phyloP scores from a whole-genome alignment of 2,113 vertebrate genomes.

The Phyllostomus hastatus region DNA sequence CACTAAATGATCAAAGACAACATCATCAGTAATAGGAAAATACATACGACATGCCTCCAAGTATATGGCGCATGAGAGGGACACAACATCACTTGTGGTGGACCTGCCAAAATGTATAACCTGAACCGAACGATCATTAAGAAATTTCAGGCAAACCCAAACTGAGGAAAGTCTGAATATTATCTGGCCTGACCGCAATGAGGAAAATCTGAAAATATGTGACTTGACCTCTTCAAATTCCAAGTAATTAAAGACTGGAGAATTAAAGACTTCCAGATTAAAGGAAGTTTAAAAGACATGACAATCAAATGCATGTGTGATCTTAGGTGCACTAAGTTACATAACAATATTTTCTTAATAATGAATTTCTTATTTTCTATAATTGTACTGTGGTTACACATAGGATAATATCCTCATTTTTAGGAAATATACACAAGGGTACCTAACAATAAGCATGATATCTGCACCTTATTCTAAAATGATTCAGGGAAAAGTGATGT shows the following conservation, averaged over 20 bases:
- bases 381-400: not conserved
- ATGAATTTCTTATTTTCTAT: not conserved
- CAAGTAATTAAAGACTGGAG: conserved; percentile 17
- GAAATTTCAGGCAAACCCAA: not conserved
- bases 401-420: not conserved
- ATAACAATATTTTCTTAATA: not conserved
- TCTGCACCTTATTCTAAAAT: not conserved
- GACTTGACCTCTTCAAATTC: not conserved
- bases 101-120: not conserved
- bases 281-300: not conserved
- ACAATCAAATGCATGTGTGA: not conserved
- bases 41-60: not conserved
- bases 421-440: not conserved
- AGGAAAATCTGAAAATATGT: not conserved
- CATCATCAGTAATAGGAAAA: not conserved
- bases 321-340: not conserved
- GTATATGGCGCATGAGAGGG: not conserved
- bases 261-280: not conserved
- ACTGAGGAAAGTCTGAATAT: not conserved
- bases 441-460: not conserved
- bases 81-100: not conserved
- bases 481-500: not conserved
- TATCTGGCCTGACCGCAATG: not conserved
- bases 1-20: not conserved
- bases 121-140: not conserved